Evolutionary conservation across 2,113 vertebrate genomes (phyloP), one percentile per base, ranked within the genome.

Genomic region (Bos indicus): DNA sequence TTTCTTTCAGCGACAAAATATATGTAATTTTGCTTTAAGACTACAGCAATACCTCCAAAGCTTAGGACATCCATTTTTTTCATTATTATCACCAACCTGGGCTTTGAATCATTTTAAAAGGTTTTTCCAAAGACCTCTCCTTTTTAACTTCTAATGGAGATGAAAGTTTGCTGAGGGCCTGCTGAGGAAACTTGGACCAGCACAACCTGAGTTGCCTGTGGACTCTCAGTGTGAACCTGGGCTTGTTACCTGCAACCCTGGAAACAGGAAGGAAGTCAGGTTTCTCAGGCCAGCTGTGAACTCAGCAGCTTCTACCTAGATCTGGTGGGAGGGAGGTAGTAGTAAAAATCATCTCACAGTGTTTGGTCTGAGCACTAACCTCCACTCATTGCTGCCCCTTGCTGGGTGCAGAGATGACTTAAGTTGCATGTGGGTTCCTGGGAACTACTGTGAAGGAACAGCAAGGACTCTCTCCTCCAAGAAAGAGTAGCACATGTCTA

Each of bases 21-120:
- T 62, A 91, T 78, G 43, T 88, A 77, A 90, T 82, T 92, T 95
- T 60, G 77, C 56, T 57, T 87, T 87, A 92, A 87, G 7, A 78
- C n/a, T 33, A 23, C 7, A 51, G n/a, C 5, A 8, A 84, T 51
- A 83, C 14, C n/a, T 84, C 26, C 16, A 94, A 94, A 97, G 91
- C 62, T 90, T 64, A 88, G 6, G 43, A 23, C 59, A 60, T 54
- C 3, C 2, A 19, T 82, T 67, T 83, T 67, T 74, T 4, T 94
- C 26, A 25, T 87, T 40, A 43, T 84, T 89, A 15, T 89, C 16
- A 33, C 54, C 85, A 93, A 88, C 23, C 6, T 46, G 51, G 78
- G 15, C 8, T 93, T 96, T 88, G 30, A 77, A 30, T 78, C 12
- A 30, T 81, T 62, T 86, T 74, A 48, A 94, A 78, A 52, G 23